These are phyloP conservation scores for Odobenus rosmarus DNA, from an alignment of 2,113 vertebrate species.

Conservation along the genomic window DNA sequence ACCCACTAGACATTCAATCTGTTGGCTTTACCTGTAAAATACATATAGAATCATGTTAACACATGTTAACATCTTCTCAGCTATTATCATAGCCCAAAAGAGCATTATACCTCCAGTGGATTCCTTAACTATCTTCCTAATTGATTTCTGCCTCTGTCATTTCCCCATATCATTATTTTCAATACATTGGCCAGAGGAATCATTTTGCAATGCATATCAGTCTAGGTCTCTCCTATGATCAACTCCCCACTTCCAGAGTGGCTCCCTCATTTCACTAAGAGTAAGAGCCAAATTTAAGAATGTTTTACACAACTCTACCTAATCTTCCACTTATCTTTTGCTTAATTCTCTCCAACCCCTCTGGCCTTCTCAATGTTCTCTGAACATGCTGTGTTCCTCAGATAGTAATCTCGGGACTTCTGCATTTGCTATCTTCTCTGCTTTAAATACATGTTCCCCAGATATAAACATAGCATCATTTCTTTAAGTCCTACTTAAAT, in stretches of 20 bases:
- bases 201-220: background rate
- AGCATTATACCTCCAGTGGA: background rate
- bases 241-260: fast-evolving
- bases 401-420: background rate
- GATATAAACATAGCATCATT: background rate
- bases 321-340: background rate
- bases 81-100: background rate
- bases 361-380: background rate
- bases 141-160: background rate
- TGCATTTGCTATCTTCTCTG: background rate
- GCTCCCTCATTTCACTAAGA: background rate
- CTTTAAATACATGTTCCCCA: background rate
- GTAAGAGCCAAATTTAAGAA: background rate
- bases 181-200: background rate
- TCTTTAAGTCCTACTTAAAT: background rate
- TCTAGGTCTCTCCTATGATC: background rate
- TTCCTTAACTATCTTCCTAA: background rate
- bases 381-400: background rate
- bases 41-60: background rate
- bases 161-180: background rate
- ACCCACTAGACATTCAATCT: background rate
- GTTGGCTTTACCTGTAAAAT: background rate
- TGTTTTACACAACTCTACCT: background rate
- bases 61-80: background rate
- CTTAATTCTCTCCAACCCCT: background rate